A percentile compares a stretch with the other conserved stretches of the same genome.
phyloP scores from a whole-genome alignment of 2,888 invertebrate genomes.

The Leptopilina syphax region DNA sequence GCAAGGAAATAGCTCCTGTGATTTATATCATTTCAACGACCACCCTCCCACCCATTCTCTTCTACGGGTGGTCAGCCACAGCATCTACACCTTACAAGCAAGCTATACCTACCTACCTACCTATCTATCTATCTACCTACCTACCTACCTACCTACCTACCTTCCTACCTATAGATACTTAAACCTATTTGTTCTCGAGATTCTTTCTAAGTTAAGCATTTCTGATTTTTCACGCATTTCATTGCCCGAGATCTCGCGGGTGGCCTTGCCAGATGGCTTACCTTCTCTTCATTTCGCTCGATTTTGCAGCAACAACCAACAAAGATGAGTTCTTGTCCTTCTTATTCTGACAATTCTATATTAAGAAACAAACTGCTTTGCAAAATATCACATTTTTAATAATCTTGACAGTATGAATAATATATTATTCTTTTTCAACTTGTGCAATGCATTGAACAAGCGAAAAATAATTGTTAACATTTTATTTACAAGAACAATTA shows the following conservation, averaged over 20 bases:
- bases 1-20: slow-evolving; percentile 59
- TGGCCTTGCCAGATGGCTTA: slow-evolving; percentile 44
- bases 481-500: too few species aligned
- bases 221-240: slow-evolving; percentile 72
- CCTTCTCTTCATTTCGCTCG: slow-evolving; percentile 31
- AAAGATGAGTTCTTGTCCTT: neutral
- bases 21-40: slow-evolving; percentile 60
- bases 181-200: slow-evolving; percentile 64
- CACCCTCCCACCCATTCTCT: slow-evolving; percentile 51
- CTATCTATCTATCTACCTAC: slow-evolving; percentile 5
- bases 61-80: slow-evolving; percentile 55
- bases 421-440: too few species aligned
- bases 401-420: neutral
- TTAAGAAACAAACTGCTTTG: neutral
- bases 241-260: slow-evolving; percentile 54
- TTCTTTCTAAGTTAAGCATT: slow-evolving; percentile 65
- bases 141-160: slow-evolving; percentile 18
- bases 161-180: slow-evolving; percentile 45
- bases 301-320: slow-evolving; percentile 31
- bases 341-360: slow-evolving; percentile 14
- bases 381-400: slow-evolving; percentile 10
- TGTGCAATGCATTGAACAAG: too few species aligned
- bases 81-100: slow-evolving; percentile 6
- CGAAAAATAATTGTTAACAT: too few species aligned
- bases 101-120: neutral